A percentile compares a stretch with the other conserved stretches of the same genome.
These are phyloP conservation scores for Aythya baeri DNA, from an alignment of 2,113 vertebrate genomes.

Conservation along the genomic window DNA sequence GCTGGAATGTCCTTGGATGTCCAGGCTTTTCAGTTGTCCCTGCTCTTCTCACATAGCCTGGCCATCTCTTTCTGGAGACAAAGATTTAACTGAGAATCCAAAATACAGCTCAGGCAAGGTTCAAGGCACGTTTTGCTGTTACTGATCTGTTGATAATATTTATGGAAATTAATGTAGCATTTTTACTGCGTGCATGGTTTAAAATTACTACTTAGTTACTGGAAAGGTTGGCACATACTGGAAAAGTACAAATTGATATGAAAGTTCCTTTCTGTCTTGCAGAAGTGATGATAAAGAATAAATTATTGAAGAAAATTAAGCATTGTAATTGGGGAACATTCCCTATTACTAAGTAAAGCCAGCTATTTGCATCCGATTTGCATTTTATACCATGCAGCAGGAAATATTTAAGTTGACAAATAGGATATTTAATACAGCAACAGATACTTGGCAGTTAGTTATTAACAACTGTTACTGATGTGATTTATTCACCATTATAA, in stretches of 20 bases:
- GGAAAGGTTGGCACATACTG: not conserved
- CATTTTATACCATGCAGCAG: slow-evolving; percentile 82
- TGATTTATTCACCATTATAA: slow-evolving; percentile 95
- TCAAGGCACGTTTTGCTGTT: not conserved
- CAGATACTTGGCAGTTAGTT: slow-evolving; percentile 95
- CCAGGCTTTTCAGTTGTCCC: not conserved
- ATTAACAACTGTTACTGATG: slow-evolving; percentile 96
- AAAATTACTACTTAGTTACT: not conserved
- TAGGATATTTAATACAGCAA: slow-evolving; percentile 89
- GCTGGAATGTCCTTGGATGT: not conserved
- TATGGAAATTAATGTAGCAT: not conserved
- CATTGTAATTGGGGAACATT: slow-evolving; percentile 49
- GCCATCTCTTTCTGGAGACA: not conserved
- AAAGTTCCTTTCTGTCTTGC: not conserved
- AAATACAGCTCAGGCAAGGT: not conserved
- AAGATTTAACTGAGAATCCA: not conserved
- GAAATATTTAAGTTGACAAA: slow-evolving; percentile 97
- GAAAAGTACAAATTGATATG: not conserved
- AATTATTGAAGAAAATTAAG: slow-evolving; percentile 52
- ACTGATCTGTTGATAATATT: not conserved
- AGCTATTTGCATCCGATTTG: slow-evolving; percentile 79
- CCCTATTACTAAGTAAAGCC: slow-evolving; percentile 29
- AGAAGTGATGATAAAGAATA: slow-evolving; percentile 42
- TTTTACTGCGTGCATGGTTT: not conserved
- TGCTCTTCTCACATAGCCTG: not conserved